A percentile compares a stretch with the other conserved stretches of the same genome.
Evolutionary conservation across 2,797 vertebrate genomes (phyloP).

Genomic region (Microhierax caerulescens): DNA sequence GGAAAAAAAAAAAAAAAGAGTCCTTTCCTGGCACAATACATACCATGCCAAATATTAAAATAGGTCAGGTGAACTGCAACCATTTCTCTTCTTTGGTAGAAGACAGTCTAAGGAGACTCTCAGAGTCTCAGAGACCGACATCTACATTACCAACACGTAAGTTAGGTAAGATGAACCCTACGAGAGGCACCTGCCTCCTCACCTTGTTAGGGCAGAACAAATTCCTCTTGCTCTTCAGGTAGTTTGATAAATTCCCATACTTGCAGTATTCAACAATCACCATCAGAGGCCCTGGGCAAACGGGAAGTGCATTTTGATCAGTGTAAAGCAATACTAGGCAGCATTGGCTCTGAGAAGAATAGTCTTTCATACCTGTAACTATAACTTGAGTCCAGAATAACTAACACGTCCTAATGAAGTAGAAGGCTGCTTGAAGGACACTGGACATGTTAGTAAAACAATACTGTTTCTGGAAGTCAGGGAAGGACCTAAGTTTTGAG

Average conservation of each 20-base stretch:
- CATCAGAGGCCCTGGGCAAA: constrained; percentile 88
- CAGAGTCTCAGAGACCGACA: not conserved
- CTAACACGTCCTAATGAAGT: not conserved
- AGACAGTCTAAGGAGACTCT: not conserved
- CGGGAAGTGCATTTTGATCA: not conserved
- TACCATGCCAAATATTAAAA: not conserved
- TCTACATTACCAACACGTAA: not conserved
- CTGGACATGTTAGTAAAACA: not conserved
- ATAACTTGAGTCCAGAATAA: not conserved
- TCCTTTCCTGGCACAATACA: not conserved
- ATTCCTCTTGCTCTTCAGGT: constrained; percentile 90
- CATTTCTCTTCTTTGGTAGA: not conserved
- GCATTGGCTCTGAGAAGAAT: not conserved
- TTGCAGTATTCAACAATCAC: constrained; percentile 94
- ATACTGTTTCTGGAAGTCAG: not conserved
- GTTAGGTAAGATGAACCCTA: not conserved
- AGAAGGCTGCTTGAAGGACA: not conserved
- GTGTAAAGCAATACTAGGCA: not conserved
- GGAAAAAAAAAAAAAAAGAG: not conserved
- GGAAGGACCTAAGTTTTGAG: not conserved
- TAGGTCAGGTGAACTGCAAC: not conserved
- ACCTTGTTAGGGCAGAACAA: constrained; percentile 85
- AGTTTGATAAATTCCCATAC: constrained; percentile 91
- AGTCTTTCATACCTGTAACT: not conserved
- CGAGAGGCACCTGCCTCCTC: not conserved